These are phyloP conservation scores for Cisticola juncidis DNA, from an alignment of 2,113 vertebrate genomes.

Conservation along the genomic window DNA sequence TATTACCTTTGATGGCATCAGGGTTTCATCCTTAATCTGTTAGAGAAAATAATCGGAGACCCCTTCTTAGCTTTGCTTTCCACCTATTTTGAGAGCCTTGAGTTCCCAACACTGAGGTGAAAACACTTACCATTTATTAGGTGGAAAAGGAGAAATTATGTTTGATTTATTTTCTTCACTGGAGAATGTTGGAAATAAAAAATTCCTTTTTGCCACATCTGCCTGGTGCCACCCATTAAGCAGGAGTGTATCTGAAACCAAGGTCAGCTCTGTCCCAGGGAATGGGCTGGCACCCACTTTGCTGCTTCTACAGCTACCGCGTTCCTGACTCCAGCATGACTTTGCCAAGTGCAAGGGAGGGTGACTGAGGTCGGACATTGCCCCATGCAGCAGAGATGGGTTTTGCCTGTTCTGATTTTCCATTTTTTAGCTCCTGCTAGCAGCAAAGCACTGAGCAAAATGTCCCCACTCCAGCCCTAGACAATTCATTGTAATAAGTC, in stretches of 20 bases:
- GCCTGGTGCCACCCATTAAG: neutral
- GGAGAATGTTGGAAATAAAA: neutral
- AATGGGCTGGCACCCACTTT: neutral
- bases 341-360: neutral
- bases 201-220: neutral
- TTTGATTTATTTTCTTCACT: neutral
- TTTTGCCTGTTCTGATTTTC: constrained; percentile 39
- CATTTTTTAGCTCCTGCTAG: neutral
- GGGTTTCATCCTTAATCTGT: constrained; percentile 3
- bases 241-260: neutral
- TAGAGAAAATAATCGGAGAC: neutral
- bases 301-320: neutral
- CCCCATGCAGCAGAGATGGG: neutral
- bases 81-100: neutral
- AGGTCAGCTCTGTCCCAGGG: neutral
- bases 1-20: constrained; percentile 34
- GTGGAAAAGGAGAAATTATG: neutral
- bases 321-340: neutral
- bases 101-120: neutral
- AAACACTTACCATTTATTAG: neutral
- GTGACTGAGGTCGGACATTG: neutral
- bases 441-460: neutral
- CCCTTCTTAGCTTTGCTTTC: neutral
- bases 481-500: neutral
- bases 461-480: neutral